These are phyloP conservation scores for Glossophaga mutica DNA, from an alignment of 2,797 vertebrate genomes.

Conservation along the genomic window DNA sequence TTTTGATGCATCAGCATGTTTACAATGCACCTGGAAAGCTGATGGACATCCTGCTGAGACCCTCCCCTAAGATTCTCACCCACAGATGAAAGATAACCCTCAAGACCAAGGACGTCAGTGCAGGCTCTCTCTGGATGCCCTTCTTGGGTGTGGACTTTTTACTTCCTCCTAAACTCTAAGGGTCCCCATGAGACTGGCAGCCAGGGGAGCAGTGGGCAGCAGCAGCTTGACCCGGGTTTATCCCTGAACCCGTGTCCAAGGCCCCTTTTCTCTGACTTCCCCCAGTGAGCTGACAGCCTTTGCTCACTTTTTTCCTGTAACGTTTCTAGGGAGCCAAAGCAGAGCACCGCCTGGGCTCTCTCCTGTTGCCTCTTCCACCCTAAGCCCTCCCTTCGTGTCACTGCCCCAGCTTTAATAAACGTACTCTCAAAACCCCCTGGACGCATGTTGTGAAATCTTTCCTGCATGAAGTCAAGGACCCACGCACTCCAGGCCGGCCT, in stretches of 20 bases:
- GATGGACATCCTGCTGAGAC: neutral
- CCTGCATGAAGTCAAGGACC: neutral
- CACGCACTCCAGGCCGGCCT: neutral
- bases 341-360: neutral
- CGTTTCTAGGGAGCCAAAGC: neutral
- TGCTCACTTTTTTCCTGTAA: neutral
- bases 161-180: neutral
- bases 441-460: neutral
- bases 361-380: neutral
- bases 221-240: rapidly evolving
- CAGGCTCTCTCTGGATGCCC: neutral
- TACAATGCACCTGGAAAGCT: neutral
- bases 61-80: neutral
- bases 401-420: neutral
- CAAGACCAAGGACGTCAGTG: neutral
- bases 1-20: neutral
- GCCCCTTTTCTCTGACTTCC: neutral
- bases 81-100: neutral
- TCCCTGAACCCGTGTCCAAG: neutral
- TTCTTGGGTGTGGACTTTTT: neutral
- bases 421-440: neutral
- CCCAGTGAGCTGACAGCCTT: neutral
- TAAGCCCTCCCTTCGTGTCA: neutral
- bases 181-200: neutral
- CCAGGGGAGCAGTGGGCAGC: neutral